Evolutionary conservation across 2,797 vertebrate genomes (phyloP).

Genomic region (Denticeps clupeoides): DNA sequence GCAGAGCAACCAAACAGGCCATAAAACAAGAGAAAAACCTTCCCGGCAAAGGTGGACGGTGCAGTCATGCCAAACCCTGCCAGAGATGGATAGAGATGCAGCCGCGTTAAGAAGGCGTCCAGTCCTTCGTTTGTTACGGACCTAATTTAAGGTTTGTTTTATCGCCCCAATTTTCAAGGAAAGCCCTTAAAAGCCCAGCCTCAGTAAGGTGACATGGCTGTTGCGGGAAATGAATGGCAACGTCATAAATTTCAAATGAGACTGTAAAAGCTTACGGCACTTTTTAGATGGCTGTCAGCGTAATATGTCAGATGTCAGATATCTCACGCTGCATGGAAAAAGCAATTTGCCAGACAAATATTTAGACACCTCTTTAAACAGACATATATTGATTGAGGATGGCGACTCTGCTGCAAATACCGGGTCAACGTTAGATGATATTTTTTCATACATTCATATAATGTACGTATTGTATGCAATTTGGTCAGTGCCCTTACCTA

Average conservation of each 20-base stretch:
- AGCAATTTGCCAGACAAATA: slow-evolving; percentile 2
- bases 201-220: too few species aligned
- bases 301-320: not conserved
- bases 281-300: not conserved
- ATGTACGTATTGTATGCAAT: too few species aligned
- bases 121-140: too few species aligned
- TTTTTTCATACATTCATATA: not conserved
- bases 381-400: not conserved
- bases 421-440: too few species aligned
- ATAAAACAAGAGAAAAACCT: slow-evolving; percentile 50
- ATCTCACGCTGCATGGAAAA: not conserved
- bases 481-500: slow-evolving; percentile 38
- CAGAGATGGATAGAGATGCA: not conserved
- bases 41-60: slow-evolving; percentile 37
- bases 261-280: not conserved
- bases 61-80: slow-evolving; percentile 50
- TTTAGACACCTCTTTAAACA: slow-evolving; percentile 4
- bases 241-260: too few species aligned
- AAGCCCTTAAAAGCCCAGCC: too few species aligned
- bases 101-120: too few species aligned
- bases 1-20: slow-evolving; percentile 48
- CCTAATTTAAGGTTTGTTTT: too few species aligned
- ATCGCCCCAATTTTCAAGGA: too few species aligned
- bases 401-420: not conserved
- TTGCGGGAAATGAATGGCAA: too few species aligned